Conservation (phyloP, 2,113 vertebrate species). For the Xenus cinereus region DNA sequence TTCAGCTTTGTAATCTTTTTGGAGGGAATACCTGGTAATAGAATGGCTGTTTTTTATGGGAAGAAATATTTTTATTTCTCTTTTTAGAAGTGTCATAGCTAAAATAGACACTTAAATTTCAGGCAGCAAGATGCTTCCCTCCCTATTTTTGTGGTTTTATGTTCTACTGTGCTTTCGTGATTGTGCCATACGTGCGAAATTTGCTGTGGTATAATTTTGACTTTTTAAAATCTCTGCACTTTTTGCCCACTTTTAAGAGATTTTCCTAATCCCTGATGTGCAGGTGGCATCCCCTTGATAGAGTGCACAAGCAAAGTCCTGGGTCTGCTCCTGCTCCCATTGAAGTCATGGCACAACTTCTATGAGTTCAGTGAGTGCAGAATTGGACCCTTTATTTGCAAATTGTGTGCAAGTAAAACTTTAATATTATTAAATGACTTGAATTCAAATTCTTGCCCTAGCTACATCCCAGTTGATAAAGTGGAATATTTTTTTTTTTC, state of each 20-base stretch:
- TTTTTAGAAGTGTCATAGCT: conserved; percentile 1
- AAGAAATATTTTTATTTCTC: neutral
- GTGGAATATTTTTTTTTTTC: neutral
- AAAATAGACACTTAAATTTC: neutral
- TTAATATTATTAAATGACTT: conserved; percentile 3
- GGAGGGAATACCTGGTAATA: neutral
- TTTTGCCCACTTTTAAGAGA: conserved; percentile 55
- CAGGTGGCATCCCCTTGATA: conserved; percentile 58
- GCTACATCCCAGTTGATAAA: neutral
- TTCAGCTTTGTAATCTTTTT: neutral
- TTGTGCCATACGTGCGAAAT: conserved; percentile 41
- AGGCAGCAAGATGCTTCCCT: neutral
- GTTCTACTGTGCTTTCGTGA: conserved; percentile 44
- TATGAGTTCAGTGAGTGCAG: conserved; percentile 69
- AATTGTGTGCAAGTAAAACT: conserved; percentile 55
- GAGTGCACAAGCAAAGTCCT: conserved; percentile 50
- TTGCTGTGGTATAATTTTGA: conserved; percentile 40
- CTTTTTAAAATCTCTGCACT: conserved; percentile 44
- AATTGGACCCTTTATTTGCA: conserved; percentile 66
- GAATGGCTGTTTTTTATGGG: neutral
- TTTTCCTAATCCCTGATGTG: conserved; percentile 62
- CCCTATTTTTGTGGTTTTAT: conserved; percentile 16
- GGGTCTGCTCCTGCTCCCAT: conserved; percentile 67
- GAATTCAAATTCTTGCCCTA: conserved; percentile 8
- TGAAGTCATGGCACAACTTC: conserved; percentile 64